Evolutionary conservation across 2,797 vertebrate species (phyloP), one percentile per base, ranked within the genome.

Genomic region (Petrocephalus sullivani): DNA sequence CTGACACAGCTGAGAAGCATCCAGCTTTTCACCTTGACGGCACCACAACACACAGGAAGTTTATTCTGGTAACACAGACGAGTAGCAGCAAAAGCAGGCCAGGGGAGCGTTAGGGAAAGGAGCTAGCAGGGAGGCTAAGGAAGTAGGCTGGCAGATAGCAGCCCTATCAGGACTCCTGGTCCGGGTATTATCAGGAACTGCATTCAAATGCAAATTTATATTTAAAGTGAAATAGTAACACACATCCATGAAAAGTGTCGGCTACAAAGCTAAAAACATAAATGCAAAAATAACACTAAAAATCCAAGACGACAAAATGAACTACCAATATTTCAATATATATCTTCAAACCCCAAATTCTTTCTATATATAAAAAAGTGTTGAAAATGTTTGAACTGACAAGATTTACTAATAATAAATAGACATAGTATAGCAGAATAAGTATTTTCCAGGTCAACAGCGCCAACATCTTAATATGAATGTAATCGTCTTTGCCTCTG

Each of bases 21-120:
- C 51, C 51, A 85, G 56, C 28, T 85, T 56, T 58, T 85, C 84
- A 85, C 84, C 84, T 85, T 85, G 84, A 85, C 51, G 5, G 14
- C 46, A 33, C 83, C 51, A 56, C 84, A 37, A 53, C 49, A 83
- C 3, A 6, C 81, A 83, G 81, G 81, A 54, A 54, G 81, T 83
- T 54, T 14, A 49, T 83, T 83, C n/a, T 3, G 12, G 12, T 5
- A 37, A 10, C 61, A 83, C 46, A 83, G 51, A 23, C n/a, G 46
- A 83, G 19, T 23, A 12, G 8, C 49, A 54, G 9, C 81, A 51
- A 49, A 83, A 54, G 28, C 64, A 37, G 64, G 64, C 64, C 64
- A 28, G n/a, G 51, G 46, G 3, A 49, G 78, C 2, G 8, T 19
- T 51, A 7, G n/a, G 46, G 81, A 49, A 4, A 83, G 21, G 49